phyloP scores from a whole-genome alignment of 2,888 invertebrate species.

The Fissipunctia ypsillon region DNA sequence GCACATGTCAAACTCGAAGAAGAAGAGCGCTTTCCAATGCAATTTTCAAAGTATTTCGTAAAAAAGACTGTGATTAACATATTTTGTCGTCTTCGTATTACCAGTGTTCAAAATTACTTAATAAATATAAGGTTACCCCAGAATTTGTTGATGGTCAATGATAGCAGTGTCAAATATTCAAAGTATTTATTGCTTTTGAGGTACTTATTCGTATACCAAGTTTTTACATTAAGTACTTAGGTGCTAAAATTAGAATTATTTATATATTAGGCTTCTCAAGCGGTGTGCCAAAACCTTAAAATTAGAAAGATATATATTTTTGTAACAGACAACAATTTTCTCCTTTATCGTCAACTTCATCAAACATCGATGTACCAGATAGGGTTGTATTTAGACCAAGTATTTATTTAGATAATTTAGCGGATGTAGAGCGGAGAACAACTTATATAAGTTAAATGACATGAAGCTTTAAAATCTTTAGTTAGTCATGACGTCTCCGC shows the following conservation, averaged over 20 bases:
- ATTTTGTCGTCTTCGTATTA: slow-evolving; percentile 14
- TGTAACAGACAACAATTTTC: slow-evolving; percentile 31
- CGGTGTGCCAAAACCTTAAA: slow-evolving; percentile 44
- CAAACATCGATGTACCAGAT: slow-evolving; percentile 75
- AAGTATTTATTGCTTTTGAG: slow-evolving; percentile 55
- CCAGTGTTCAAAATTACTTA: slow-evolving; percentile 38
- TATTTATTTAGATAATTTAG: slow-evolving; percentile 83
- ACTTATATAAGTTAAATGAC: slow-evolving; percentile 66
- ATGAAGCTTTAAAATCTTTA: slow-evolving; percentile 72
- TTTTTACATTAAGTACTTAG: slow-evolving; percentile 31
- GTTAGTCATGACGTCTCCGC: slow-evolving; percentile 63
- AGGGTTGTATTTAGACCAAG: slow-evolving; percentile 82
- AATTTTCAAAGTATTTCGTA: slow-evolving; percentile 35
- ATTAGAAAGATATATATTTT: slow-evolving; percentile 17
- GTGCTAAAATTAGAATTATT: slow-evolving; percentile 31
- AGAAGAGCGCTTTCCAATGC: slow-evolving; percentile 16
- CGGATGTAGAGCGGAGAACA: slow-evolving; percentile 69
- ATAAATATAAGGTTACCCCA: slow-evolving; percentile 19
- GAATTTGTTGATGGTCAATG: slow-evolving; percentile 25
- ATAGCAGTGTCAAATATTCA: slow-evolving; percentile 38
- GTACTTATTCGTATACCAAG: slow-evolving; percentile 38
- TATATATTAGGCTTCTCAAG: slow-evolving; percentile 41
- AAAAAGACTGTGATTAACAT: slow-evolving; percentile 32
- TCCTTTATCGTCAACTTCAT: slow-evolving; percentile 52
- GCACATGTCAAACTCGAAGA: background rate